A percentile compares a stretch with the other conserved stretches of the same genome.
These are phyloP conservation scores for Octodonta nipae DNA, from an alignment of 2,888 invertebrate species.

Conservation along the genomic window DNA sequence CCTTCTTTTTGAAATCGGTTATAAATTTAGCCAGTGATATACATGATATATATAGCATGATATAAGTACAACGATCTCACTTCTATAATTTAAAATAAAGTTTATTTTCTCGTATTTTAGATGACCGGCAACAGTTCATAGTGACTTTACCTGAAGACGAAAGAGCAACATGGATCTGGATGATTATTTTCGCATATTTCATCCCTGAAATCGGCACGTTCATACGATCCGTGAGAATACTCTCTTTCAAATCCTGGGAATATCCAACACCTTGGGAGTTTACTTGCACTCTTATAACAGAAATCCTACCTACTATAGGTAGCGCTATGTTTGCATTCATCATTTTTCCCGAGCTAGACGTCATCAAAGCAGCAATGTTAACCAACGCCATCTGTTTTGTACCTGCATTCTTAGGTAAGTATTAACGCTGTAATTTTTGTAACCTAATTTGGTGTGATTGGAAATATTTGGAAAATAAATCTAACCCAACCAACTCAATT, in stretches of 20 bases:
- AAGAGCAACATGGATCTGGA: conserved; percentile 67
- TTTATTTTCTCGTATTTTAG: conserved; percentile 35
- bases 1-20: too few species aligned
- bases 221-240: conserved; percentile 49
- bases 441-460: too few species aligned
- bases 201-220: conserved; percentile 66
- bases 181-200: conserved; percentile 58
- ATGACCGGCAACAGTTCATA: conserved; percentile 41
- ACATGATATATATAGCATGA: too few species aligned
- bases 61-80: too few species aligned
- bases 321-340: conserved; percentile 60
- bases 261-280: conserved; percentile 45
- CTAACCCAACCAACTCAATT: too few species aligned
- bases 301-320: conserved; percentile 66
- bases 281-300: conserved; percentile 50
- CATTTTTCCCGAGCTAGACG: conserved; percentile 67
- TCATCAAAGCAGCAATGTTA: conserved; percentile 68
- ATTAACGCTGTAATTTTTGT: neutral
- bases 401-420: conserved; percentile 55
- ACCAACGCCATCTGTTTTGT: conserved; percentile 73
- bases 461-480: too few species aligned
- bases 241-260: conserved; percentile 55
- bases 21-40: too few species aligned
- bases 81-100: too few species aligned
- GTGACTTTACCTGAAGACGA: conserved; percentile 50